These are phyloP conservation scores for Cosmia pyralina DNA, from an alignment of 2,888 invertebrate species.

Conservation along the genomic window DNA sequence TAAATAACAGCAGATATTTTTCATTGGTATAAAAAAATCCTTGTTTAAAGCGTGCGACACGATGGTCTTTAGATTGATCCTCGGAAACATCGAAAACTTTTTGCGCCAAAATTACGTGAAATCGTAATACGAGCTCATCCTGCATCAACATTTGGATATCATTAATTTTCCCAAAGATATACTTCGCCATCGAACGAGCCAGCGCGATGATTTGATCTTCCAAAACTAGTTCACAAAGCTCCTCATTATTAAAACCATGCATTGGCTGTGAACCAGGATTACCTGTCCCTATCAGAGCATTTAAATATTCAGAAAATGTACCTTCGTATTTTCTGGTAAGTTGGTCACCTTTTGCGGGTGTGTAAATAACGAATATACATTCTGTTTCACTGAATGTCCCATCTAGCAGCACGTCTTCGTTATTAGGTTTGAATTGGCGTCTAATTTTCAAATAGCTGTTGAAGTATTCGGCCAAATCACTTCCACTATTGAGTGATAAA, in stretches of 20 bases:
- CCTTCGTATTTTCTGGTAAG: neutral
- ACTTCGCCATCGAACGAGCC: conserved; percentile 30
- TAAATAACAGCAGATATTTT: too few relatives aligned
- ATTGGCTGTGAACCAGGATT: conserved; percentile 27
- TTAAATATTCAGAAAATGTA: conserved; percentile 8
- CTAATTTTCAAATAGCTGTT: conserved; percentile 12
- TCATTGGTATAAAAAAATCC: conserved; percentile 19
- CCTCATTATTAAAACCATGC: conserved; percentile 11
- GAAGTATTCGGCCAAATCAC: neutral
- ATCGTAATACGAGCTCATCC: conserved; percentile 37
- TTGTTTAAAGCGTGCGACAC: conserved; percentile 26
- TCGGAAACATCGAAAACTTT: conserved; percentile 39
- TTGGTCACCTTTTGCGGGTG: conserved; percentile 43
- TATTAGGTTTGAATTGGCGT: neutral
- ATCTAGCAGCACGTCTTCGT: conserved; percentile 33
- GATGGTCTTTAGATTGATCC: conserved; percentile 14
- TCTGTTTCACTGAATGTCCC: conserved; percentile 24
- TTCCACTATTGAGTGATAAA: neutral
- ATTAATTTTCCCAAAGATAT: conserved; percentile 5
- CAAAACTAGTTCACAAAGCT: conserved; percentile 25
- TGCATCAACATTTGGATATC: conserved; percentile 30
- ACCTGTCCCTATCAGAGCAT: too few relatives aligned
- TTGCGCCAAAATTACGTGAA: conserved; percentile 45
- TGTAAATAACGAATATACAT: conserved; percentile 51
- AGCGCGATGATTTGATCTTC: conserved; percentile 28